Percentiles rank a stretch among this genome's conserved stretches.
These are phyloP conservation scores for Myotis lucifugus DNA, from an alignment of 2,113 vertebrate species.

Conservation along the genomic window DNA sequence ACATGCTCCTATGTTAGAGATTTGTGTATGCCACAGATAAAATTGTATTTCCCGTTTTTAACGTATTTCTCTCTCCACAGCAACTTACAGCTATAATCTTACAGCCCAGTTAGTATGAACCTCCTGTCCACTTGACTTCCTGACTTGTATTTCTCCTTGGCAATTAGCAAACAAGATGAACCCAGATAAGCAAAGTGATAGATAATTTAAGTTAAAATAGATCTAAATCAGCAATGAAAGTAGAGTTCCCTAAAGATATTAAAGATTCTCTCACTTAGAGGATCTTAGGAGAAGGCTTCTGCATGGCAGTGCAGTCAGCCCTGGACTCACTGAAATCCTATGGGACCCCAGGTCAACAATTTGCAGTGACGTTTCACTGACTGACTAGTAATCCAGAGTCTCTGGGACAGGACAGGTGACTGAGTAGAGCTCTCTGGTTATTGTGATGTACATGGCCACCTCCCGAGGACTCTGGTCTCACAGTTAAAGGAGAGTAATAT, in stretches of 20 bases:
- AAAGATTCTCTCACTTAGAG: not conserved
- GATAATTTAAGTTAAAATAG: not conserved
- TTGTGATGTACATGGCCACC: not conserved
- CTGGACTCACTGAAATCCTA: not conserved
- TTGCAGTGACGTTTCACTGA: not conserved
- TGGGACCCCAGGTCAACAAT: not conserved
- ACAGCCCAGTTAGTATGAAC: not conserved
- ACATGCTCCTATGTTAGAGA: not conserved
- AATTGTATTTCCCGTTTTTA: not conserved
- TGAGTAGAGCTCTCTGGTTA: not conserved
- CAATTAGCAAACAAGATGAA: not conserved
- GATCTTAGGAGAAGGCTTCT: not conserved
- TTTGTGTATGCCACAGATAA: not conserved
- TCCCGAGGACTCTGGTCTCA: not conserved
- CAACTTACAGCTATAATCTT: not conserved
- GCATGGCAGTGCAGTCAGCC: not conserved
- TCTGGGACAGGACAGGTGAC: not conserved
- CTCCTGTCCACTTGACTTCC: not conserved
- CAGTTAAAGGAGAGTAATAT: not conserved
- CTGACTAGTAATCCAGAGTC: not conserved
- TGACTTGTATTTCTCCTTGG: not conserved
- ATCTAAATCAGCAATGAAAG: not conserved
- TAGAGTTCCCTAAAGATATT: slow-evolving; percentile 1
- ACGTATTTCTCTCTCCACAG: not conserved
- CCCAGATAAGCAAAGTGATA: not conserved